Conservation (phyloP, 2,113 vertebrate species). For the western clawed frog (Xenopus tropicalis) region DNA sequence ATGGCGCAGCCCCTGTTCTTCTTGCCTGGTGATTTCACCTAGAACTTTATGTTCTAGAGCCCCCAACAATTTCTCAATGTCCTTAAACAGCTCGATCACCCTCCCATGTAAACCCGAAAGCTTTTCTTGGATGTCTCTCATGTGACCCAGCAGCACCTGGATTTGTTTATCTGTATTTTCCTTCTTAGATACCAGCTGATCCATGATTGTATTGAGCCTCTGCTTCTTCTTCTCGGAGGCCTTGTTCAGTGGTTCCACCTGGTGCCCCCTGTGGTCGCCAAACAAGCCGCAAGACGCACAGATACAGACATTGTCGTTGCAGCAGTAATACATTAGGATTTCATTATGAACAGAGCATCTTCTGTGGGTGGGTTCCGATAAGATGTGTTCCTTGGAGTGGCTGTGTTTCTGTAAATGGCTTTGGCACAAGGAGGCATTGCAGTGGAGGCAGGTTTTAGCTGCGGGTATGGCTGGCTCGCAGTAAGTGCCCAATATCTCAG, state of each 20-base stretch:
- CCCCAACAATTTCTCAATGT: neutral
- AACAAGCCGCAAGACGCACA: conserved; percentile 71
- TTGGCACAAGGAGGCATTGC: conserved; percentile 71
- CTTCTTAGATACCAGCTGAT: neutral
- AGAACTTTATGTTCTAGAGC: conserved; percentile 6
- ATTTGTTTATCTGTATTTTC: neutral
- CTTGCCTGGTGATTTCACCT: conserved; percentile 10
- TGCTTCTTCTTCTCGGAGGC: neutral
- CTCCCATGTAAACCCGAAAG: neutral
- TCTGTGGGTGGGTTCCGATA: conserved; percentile 65
- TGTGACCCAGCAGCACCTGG: neutral
- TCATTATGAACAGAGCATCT: conserved; percentile 72
- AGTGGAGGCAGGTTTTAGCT: conserved; percentile 69
- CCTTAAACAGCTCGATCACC: conserved; percentile 5
- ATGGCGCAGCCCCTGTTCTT: neutral
- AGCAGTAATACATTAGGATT: conserved; percentile 72
- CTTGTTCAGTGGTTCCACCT: conserved; percentile 11
- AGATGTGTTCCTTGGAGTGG: conserved; percentile 67
- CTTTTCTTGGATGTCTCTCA: neutral
- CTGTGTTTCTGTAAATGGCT: conserved; percentile 67
- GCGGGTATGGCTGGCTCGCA: conserved; percentile 60
- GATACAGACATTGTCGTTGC: conserved; percentile 63
- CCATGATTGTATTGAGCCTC: neutral
- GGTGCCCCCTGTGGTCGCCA: conserved; percentile 64
- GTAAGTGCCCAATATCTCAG: conserved; percentile 60